Base-by-base conservation (phyloP, 2,888 invertebrate species). In the Chouioia cunea region DNA sequence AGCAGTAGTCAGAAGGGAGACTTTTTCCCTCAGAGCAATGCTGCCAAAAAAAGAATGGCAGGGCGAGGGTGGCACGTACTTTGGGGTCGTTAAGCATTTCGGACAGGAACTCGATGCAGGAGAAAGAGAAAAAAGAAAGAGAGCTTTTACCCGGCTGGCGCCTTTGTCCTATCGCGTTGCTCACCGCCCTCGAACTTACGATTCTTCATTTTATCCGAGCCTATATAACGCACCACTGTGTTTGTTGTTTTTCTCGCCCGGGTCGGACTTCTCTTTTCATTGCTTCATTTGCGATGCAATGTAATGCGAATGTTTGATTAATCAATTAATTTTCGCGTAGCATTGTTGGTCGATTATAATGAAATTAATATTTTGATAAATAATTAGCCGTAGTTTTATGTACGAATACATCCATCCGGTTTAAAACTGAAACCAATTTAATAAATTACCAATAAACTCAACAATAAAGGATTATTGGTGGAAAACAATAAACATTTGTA, bases 1-100 rank as follows among this genome's bases (percentile, higher is more conserved):
- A n/a, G n/a, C n/a, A n/a, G n/a, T n/a, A n/a, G n/a, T n/a, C 60
- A 47, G 43, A 48, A 46, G 54, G 56, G 60, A 69, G 60, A 62
- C 65, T 65, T 65, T 60, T 65, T 70, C 43, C 64, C 36, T 53
- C 69, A 67, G 58, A 66, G 60, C 47, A 12, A 54, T 36, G 57
- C 23, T n/a, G 57, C 27, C 47, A 20, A 58, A 71, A 56, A 52
- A 62, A 65, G 36, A 36, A 36, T 10, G 36, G 36, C 36, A 36
- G 36, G 36, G 8, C 47, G 65, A 57, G 65, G 65, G 64, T 56
- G 70, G 58, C 58, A 54, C 66, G 66, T 71, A 71, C 66, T 71
- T 67, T 53, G 71, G 71, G 71, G 66, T 71, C 71, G 71, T 71
- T 71, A 71, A 67, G 66, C 71, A 71, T 71, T 54, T 71, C 66